Evolutionary conservation across 2,113 vertebrate species (phyloP).

Genomic region (Lichenostomus cassidix): DNA sequence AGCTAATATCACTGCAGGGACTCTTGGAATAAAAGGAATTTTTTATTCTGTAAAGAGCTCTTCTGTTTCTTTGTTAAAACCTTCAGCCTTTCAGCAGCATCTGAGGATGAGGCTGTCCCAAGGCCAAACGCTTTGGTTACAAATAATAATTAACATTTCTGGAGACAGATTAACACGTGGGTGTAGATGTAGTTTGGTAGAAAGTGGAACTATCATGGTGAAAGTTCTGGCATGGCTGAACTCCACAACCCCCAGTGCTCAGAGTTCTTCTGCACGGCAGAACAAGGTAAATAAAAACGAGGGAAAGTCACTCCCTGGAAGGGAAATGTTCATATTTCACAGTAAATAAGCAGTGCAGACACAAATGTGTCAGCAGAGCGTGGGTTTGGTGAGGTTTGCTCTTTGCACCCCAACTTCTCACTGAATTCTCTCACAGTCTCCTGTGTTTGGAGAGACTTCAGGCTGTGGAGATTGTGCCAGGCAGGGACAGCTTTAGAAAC

Average conservation of each 20-base stretch:
- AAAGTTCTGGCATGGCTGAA: background rate
- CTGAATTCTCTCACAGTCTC: background rate
- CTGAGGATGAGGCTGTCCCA: background rate
- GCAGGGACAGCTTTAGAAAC: background rate
- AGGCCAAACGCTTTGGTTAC: background rate
- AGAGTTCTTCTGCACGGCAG: background rate
- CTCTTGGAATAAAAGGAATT: background rate
- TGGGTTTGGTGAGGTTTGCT: background rate
- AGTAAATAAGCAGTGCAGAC: background rate
- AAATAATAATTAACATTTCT: background rate
- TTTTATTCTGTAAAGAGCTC: background rate
- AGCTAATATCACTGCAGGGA: background rate
- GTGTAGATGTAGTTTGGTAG: background rate
- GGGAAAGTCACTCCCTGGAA: fast-evolving
- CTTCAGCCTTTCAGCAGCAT: background rate
- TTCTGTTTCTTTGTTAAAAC: background rate
- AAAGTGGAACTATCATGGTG: background rate
- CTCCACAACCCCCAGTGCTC: fast-evolving
- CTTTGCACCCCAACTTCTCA: fast-evolving
- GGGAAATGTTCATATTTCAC: background rate
- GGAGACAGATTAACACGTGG: background rate
- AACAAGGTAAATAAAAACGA: fast-evolving
- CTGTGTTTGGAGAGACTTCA: background rate
- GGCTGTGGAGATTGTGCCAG: background rate
- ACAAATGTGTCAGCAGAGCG: background rate